These are phyloP conservation scores for Ornithoptera alexandrae DNA, from an alignment of 2,888 invertebrate genomes.

Conservation along the genomic window DNA sequence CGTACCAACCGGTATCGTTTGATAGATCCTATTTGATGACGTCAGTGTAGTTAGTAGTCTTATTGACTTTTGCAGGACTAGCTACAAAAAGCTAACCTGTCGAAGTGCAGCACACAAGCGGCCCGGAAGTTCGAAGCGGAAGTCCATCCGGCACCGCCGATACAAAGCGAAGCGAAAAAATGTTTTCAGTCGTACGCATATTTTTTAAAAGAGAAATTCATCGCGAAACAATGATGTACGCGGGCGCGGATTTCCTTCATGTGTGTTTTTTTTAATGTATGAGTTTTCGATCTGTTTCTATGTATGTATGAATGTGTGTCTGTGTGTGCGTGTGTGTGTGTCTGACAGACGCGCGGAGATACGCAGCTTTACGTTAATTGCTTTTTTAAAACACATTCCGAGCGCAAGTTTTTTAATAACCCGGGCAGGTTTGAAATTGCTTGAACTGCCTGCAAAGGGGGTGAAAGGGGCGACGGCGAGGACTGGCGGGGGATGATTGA, in stretches of 20 bases:
- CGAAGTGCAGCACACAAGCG: no score
- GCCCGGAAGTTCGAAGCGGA: no score
- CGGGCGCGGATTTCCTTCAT: conserved; percentile 5
- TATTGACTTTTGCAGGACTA: no score
- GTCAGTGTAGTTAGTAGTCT: no score
- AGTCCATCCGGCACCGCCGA: no score
- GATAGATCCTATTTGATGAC: no score
- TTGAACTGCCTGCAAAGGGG: conserved; percentile 27
- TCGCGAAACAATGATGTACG: conserved; percentile 15
- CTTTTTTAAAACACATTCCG: conserved; percentile 41
- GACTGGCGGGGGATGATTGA: no score
- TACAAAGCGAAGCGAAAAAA: no score
- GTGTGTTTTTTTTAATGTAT: conserved; percentile 20
- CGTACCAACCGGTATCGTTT: no score
- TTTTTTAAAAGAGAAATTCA: no score
- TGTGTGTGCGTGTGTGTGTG: not conserved
- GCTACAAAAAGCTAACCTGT: no score
- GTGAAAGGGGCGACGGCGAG: not conserved
- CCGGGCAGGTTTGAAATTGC: conserved; percentile 41
- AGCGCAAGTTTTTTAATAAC: conserved; percentile 57
- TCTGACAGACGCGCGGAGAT: conserved; percentile 3
- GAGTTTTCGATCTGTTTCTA: conserved; percentile 12
- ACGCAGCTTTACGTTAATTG: conserved; percentile 40
- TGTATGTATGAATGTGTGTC: not conserved
- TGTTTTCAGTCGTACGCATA: no score